A percentile compares a stretch with the other conserved stretches of the same genome.
phyloP scores from a whole-genome alignment of 2,888 invertebrate species.

The Hyles lineata region DNA sequence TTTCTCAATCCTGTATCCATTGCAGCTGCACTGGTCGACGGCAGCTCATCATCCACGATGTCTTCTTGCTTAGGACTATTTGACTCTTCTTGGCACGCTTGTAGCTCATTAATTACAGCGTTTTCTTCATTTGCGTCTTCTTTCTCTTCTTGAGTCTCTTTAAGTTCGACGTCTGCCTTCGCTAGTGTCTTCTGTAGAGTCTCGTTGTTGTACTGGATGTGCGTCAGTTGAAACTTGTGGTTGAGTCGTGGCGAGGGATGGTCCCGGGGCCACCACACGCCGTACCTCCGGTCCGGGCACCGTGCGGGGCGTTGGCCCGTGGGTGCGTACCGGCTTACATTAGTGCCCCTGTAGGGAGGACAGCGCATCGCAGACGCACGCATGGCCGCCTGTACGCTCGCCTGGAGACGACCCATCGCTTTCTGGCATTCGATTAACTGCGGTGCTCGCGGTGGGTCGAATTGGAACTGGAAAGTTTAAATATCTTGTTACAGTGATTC shows the following conservation, averaged over 20 bases:
- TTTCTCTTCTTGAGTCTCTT: conserved; percentile 42
- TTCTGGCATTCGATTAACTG: conserved; percentile 69
- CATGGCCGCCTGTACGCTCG: conserved; percentile 73
- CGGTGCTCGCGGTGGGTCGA: conserved; percentile 71
- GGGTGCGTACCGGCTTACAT: conserved; percentile 75
- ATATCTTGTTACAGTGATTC: background rate
- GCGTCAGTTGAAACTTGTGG: conserved; percentile 58
- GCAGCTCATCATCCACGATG: conserved; percentile 59
- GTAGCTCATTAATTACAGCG: conserved; percentile 34
- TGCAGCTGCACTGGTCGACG: conserved; percentile 69
- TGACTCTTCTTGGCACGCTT: conserved; percentile 42
- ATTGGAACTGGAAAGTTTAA: conserved; percentile 66
- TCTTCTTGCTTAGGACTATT: conserved; percentile 56
- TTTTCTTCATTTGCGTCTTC: conserved; percentile 45
- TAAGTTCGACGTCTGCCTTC: conserved; percentile 48
- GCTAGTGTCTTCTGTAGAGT: conserved; percentile 41
- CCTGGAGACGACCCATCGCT: conserved; percentile 69
- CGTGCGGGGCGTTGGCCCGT: conserved; percentile 69
- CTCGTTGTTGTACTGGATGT: conserved; percentile 45
- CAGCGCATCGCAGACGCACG: conserved; percentile 68
- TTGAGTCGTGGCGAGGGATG: conserved; percentile 64
- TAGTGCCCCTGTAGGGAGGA: conserved; percentile 74
- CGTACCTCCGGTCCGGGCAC: conserved; percentile 65
- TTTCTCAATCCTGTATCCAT: conserved; percentile 63
- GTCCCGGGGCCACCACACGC: conserved; percentile 73